Evolutionary conservation across 2,888 invertebrate species (phyloP).

Genomic region (Eretmocerus hayati): DNA sequence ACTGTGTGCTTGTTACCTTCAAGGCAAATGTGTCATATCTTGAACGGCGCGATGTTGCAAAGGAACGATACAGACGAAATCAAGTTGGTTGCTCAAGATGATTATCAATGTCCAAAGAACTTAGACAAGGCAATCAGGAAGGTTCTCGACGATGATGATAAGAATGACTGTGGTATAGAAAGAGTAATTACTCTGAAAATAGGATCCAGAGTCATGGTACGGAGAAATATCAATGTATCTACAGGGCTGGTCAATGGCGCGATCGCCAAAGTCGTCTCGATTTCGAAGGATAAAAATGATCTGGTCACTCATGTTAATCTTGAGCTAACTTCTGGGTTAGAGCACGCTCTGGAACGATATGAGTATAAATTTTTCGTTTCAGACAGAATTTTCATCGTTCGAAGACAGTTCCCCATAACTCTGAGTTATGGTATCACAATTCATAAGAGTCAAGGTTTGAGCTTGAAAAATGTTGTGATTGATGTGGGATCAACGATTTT

Average conservation of each 20-base stretch:
- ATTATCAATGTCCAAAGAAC: not conserved
- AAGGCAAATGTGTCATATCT: not conserved
- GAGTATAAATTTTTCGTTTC: constrained; percentile 27
- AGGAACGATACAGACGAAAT: constrained; percentile 1
- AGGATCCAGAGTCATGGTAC: constrained; percentile 26
- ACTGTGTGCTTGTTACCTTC: not conserved
- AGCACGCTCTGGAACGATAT: constrained; percentile 18
- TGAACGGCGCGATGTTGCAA: not conserved
- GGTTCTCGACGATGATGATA: constrained; percentile 8
- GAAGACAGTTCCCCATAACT: constrained; percentile 28
- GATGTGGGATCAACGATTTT: constrained; percentile 21
- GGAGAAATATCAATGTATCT: constrained; percentile 28
- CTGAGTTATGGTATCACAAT: constrained; percentile 27
- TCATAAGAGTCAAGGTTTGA: constrained; percentile 28
- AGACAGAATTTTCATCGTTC: constrained; percentile 19
- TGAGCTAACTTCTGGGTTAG: not conserved
- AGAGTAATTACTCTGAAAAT: constrained; percentile 16
- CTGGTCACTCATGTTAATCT: not conserved
- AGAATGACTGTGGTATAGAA: constrained; percentile 3
- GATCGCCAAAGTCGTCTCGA: constrained; percentile 22
- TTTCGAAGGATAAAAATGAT: constrained; percentile 3
- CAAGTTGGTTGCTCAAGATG: constrained; percentile 1
- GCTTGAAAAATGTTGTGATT: constrained; percentile 24
- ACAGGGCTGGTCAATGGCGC: constrained; percentile 30
- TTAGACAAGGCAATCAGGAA: constrained; percentile 1